Evolutionary conservation across 1,140 invertebrate genomes (phyloP).

Genomic region (Diabrotica virgifera): DNA sequence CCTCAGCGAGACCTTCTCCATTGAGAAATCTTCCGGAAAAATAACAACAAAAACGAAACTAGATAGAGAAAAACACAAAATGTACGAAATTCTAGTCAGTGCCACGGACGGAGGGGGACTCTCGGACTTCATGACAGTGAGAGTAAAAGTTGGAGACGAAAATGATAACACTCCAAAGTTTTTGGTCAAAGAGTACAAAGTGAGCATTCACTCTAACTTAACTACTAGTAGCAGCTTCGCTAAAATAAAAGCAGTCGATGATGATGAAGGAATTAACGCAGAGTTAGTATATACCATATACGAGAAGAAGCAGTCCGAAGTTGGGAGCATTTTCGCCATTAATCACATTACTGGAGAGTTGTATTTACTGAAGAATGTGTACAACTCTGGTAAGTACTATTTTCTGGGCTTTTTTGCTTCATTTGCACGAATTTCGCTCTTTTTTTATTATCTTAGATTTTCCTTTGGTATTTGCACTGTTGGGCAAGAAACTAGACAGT

Average conservation of each 20-base stretch:
- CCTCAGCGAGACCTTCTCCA: constrained; percentile 72
- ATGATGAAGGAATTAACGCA: constrained; percentile 60
- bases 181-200: constrained; percentile 74
- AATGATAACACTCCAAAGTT: constrained; percentile 89
- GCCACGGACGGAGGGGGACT: constrained; percentile 84
- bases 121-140: constrained; percentile 73
- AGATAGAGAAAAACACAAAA: constrained; percentile 72
- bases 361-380: constrained; percentile 25
- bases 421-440: no score
- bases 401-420: no score
- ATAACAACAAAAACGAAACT: constrained; percentile 72
- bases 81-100: constrained; percentile 77
- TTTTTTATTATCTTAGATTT: no score
- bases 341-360: constrained; percentile 63
- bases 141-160: constrained; percentile 75
- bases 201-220: constrained; percentile 56
- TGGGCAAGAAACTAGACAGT: no score
- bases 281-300: constrained; percentile 67
- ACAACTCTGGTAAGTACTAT: constrained; percentile 19
- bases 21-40: constrained; percentile 75
- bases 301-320: constrained; percentile 57
- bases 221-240: constrained; percentile 25
- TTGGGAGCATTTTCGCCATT: constrained; percentile 60
- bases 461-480: no score
- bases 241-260: constrained; percentile 61